Evolutionary conservation across 1,140 invertebrate genomes (phyloP), one percentile per base, ranked within the genome.

Genomic region (Nasonia vitripennis): DNA sequence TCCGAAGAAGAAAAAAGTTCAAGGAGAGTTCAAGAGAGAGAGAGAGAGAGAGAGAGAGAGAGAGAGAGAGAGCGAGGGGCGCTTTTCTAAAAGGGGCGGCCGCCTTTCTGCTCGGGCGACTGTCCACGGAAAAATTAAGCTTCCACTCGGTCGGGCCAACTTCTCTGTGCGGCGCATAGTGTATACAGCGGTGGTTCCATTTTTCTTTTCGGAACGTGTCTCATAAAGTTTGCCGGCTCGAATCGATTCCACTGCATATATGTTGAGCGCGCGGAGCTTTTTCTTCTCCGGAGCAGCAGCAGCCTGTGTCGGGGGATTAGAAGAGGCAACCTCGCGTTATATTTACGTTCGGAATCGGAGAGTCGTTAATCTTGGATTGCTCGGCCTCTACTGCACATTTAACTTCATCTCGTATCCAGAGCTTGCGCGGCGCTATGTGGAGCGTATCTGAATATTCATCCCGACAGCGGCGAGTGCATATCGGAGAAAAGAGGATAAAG

Each of bases 41-140:
- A 37, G 31, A 31, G 12, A 12, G 27, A 11, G 27, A 27, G 27
- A 1, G 27, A 27, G 27, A 37, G 31, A 31, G 12, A 12, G 27
- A 27, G 27, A 37, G 31, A 31, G 12, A 12, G 27, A 11, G 27
- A 27, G 27, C 0, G 27, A 27, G 27, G 27, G 27, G 27, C 27
- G 34, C 14, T 62, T 62, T n/a, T 17, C 17, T 20, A 62, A 62
- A 62, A 48, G 27, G 14, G 12, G 12, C 17, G 37, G 31, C 70
- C 41, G 41, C 45, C 77, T 41, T 78, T 71, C 80, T 73, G 41
- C 81, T 86, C 34, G 85, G 77, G 75, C 81, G 71, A 62, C 68
- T 81, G n/a, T 82, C 87, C 55, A 82, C 48, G 41, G 71, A 75
- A 82, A 82, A 82, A 75, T 82, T 82, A 82, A 82, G 81, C 71